A percentile compares a stretch with the other conserved stretches of the same genome.
phyloP scores from a whole-genome alignment of 23 tunicate genomes.

The Trididemnum clinides region DNA sequence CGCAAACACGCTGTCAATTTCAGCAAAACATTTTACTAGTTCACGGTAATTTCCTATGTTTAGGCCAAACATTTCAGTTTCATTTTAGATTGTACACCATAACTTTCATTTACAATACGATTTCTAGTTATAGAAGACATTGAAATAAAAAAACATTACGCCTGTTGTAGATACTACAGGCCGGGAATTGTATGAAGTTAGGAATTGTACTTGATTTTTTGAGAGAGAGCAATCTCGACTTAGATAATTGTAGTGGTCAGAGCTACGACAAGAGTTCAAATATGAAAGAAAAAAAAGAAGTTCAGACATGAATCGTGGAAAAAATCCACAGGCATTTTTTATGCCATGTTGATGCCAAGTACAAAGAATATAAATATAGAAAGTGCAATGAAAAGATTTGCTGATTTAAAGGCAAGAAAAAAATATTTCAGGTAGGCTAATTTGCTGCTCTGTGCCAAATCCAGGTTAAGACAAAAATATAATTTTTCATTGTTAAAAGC shows the following conservation, averaged over 20 bases:
- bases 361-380: too few relatives aligned
- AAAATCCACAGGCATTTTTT: background rate
- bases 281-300: background rate
- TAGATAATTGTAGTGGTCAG: background rate
- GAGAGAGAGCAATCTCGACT: background rate
- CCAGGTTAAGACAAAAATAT: background rate
- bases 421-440: too few relatives aligned
- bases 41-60: too few relatives aligned
- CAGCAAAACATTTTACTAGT: too few relatives aligned
- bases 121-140: background rate
- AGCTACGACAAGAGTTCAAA: background rate
- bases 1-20: too few relatives aligned
- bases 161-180: background rate
- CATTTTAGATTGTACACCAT: background rate
- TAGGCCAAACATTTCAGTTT: background rate
- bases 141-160: background rate
- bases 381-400: too few relatives aligned
- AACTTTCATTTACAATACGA: background rate
- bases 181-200: background rate
- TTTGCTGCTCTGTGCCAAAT: background rate
- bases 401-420: background rate
- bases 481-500: too few relatives aligned
- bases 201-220: background rate
- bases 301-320: background rate
- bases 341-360: background rate